These are phyloP conservation scores for Notarius quadriscutis DNA, from an alignment of 2,113 vertebrate genomes.

Conservation along the genomic window DNA sequence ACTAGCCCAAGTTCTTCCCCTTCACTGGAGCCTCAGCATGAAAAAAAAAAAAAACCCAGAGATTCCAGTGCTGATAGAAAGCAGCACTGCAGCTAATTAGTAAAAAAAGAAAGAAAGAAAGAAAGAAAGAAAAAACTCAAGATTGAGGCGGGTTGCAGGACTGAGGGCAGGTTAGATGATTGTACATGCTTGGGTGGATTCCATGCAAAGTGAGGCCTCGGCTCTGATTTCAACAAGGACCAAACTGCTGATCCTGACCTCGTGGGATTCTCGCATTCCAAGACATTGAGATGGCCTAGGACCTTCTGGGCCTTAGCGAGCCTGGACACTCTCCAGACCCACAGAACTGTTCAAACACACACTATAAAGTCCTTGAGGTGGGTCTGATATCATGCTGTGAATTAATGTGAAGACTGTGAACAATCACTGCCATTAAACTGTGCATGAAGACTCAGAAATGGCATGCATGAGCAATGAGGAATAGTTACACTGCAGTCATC, in stretches of 20 bases:
- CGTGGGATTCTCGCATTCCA: conserved; percentile 39
- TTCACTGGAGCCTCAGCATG: conserved; percentile 8
- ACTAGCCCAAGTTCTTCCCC: background rate
- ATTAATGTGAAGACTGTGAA: background rate
- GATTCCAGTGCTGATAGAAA: conserved; percentile 31
- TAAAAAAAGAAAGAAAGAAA: conserved; percentile 12
- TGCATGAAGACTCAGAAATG: background rate
- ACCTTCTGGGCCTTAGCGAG: conserved; percentile 15
- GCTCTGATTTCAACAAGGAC: conserved; percentile 34
- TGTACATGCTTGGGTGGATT: conserved; percentile 27
- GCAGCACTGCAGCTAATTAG: conserved; percentile 39
- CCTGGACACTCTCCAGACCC: conserved; percentile 46
- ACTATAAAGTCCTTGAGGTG: background rate
- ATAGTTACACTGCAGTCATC: background rate
- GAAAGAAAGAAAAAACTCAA: background rate
- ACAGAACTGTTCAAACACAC: conserved; percentile 17
- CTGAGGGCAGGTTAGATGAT: conserved; percentile 28
- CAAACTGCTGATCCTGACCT: conserved; percentile 32
- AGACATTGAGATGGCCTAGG: conserved; percentile 40
- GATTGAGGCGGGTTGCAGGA: background rate
- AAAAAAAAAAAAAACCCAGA: background rate
- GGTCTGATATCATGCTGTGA: conserved; percentile 3
- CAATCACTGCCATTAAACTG: background rate
- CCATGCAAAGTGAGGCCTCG: conserved; percentile 36
- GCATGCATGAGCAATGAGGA: background rate